phyloP scores from a whole-genome alignment of 2,113 vertebrate species.

The Pycnonotus jocosus region DNA sequence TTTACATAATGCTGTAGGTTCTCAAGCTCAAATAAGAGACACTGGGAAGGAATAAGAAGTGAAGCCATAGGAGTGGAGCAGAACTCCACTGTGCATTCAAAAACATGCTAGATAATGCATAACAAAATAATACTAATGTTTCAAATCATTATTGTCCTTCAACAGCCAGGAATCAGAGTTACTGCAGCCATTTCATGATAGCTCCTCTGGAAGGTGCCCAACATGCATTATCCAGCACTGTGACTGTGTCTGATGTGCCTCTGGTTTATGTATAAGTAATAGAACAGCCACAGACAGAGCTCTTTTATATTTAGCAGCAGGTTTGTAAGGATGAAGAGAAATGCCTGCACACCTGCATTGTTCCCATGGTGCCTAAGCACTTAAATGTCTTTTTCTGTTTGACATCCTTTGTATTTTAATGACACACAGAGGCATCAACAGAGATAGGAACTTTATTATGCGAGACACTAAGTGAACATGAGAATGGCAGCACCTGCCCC shows the following conservation, averaged over 20 bases:
- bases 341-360: neutral
- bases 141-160: neutral
- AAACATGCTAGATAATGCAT: neutral
- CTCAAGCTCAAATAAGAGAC: neutral
- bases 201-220: neutral
- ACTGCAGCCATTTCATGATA: neutral
- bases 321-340: slow-evolving; percentile 5
- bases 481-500: slow-evolving; percentile 6
- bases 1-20: neutral
- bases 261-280: neutral
- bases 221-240: neutral
- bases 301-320: slow-evolving; percentile 33
- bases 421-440: neutral
- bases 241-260: neutral
- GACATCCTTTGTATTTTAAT: slow-evolving; percentile 51
- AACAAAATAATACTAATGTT: neutral
- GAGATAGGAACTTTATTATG: neutral
- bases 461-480: neutral
- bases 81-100: neutral
- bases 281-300: neutral
- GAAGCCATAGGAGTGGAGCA: neutral
- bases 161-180: neutral
- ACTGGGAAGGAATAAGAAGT: neutral
- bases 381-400: slow-evolving; percentile 26
- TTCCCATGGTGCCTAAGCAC: slow-evolving; percentile 12